Percentiles rank a stretch among this genome's conserved stretches.
phyloP scores from a whole-genome alignment of 2,797 vertebrate species.

The Alouatta caraya region DNA sequence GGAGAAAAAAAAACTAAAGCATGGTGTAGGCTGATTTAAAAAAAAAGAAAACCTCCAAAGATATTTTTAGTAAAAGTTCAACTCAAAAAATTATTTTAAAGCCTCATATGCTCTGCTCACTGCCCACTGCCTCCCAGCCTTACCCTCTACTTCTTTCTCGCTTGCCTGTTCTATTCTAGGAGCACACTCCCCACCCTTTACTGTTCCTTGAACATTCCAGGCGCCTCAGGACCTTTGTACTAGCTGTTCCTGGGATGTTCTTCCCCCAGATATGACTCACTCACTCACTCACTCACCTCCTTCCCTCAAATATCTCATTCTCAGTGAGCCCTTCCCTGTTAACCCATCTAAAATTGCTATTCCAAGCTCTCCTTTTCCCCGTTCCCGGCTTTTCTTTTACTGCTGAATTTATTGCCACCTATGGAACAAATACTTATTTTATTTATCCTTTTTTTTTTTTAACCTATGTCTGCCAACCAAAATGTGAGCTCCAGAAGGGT shows the following conservation, averaged over 20 bases:
- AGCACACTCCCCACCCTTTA: not conserved
- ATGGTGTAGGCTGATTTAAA: not conserved
- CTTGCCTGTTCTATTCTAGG: not conserved
- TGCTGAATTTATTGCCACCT: not conserved
- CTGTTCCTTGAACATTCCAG: not conserved
- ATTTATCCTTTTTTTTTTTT: not conserved
- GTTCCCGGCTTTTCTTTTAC: not conserved
- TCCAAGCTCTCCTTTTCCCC: not conserved
- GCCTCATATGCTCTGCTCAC: not conserved
- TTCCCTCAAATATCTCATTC: not conserved
- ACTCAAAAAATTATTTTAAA: not conserved
- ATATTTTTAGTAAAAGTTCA: not conserved
- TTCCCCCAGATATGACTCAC: not conserved
- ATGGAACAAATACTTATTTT: not conserved
- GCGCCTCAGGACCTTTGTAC: not conserved
- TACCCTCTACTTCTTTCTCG: not conserved
- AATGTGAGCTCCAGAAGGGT: not conserved
- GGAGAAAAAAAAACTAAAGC: not conserved
- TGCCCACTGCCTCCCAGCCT: not conserved
- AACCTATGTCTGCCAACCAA: not conserved
- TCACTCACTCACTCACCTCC: not conserved
- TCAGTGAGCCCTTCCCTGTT: not conserved
- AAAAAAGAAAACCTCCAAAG: not conserved
- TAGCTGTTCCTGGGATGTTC: not conserved
- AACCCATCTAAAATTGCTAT: not conserved